phyloP scores from a whole-genome alignment of 2,888 invertebrate species.

The Nymphalis urticae region DNA sequence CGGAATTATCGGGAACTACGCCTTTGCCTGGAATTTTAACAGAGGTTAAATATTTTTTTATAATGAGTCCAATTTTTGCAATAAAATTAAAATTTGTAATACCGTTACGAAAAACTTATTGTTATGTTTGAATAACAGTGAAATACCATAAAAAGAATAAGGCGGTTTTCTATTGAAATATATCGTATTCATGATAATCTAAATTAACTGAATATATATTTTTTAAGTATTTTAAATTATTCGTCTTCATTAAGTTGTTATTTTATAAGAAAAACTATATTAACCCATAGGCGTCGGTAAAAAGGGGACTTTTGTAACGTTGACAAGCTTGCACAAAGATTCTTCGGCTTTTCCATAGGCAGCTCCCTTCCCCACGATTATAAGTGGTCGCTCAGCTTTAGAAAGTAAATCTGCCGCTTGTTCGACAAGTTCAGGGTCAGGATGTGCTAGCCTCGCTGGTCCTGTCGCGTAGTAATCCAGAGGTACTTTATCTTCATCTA shows the following conservation, averaged over 20 bases:
- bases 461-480: conserved; percentile 77
- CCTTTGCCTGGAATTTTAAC: conserved; percentile 82
- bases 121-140: too few species aligned
- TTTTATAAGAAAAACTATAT: conserved; percentile 6
- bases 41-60: not conserved
- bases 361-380: conserved; percentile 95
- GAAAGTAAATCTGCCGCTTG: conserved; percentile 86
- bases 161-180: too few species aligned
- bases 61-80: too few species aligned
- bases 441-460: conserved; percentile 85
- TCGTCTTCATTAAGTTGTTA: not conserved
- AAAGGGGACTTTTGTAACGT: conserved; percentile 90
- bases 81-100: not conserved
- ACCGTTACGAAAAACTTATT: not conserved
- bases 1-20: conserved; percentile 86
- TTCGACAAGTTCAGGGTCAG: conserved; percentile 85
- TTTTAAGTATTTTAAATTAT: not conserved
- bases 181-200: too few species aligned
- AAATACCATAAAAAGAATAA: too few species aligned
- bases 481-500: conserved; percentile 68
- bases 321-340: conserved; percentile 85
- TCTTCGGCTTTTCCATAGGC: conserved; percentile 91
- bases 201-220: not conserved
- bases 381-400: conserved; percentile 89
- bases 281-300: conserved; percentile 96